Evolutionary conservation across 2,888 invertebrate genomes (phyloP), one percentile per base, ranked within the genome.

Genomic region (Brachynemurus nebulosus): DNA sequence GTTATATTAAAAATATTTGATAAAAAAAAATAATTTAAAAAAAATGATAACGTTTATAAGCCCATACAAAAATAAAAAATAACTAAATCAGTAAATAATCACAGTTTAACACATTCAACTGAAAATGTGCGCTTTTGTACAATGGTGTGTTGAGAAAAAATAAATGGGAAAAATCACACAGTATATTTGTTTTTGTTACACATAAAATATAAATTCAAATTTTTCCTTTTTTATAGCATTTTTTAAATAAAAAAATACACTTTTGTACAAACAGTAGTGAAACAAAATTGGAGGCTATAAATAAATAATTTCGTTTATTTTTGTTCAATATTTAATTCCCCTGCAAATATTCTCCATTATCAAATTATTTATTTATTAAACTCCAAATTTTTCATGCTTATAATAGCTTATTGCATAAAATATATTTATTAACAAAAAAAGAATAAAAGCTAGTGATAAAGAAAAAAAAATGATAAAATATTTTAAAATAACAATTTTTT

Each of bases 381-480:
- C 34, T 42, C 21, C 14, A 41, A 34, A 12, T 19, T 33, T 48
- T 48, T 42, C 19, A 45, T 42, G 48, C 48, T 48, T 46, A 21
- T 42, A 44, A 30, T 30, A 30, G 30, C 30, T 30, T 30, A 12
- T 30, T 30, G 30, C 30, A 14, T 12, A 30, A 30, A 4, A 30
- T 14, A 42, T 40, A 44, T 33, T 42, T 27, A 44, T 27, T 44
- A 36, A 19, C 40, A 40, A 21, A 27, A 42, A 21, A 44, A 38
- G 12, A 42, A 45, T 45, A 40, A 55, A 58, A 60, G 59, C 59
- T 62, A 63, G 61, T 60, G 62, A 63, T 62, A 63, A 57, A 21
- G 20, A 36, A 41, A 45, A 50, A 51, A 50, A 55, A 56, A 49
- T 51, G 54, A 56, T 46, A 48, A 40, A 46, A 30, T 30, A 7